Conservation (phyloP, 2,888 invertebrate species). For the Papilio gigon region DNA sequence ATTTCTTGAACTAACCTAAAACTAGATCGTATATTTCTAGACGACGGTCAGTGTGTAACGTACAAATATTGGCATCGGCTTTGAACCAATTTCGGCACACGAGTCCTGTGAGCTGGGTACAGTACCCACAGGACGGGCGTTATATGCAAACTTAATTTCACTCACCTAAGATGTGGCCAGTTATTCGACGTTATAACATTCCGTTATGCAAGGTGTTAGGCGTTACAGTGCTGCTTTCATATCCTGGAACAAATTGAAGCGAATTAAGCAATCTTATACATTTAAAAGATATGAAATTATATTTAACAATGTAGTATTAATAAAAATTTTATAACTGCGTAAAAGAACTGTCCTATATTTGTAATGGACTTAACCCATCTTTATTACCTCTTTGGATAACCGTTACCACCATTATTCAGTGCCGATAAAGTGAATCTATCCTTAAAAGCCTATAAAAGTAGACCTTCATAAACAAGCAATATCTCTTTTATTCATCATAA, state of each 20-base stretch:
- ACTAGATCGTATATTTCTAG: conserved; percentile 17
- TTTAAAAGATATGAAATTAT: not conserved
- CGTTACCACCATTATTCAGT: conserved; percentile 67
- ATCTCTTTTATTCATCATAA: conserved; percentile 56
- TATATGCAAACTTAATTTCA: conserved; percentile 22
- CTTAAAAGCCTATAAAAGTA: conserved; percentile 69
- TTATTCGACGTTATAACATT: conserved; percentile 74
- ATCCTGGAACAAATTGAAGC: conserved; percentile 66
- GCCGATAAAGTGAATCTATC: conserved; percentile 69
- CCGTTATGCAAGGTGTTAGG: conserved; percentile 64
- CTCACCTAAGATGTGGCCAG: conserved; percentile 71
- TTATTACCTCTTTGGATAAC: conserved; percentile 68
- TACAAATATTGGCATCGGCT: conserved; percentile 36
- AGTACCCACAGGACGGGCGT: conserved; percentile 5
- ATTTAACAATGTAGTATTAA: conserved; percentile 20
- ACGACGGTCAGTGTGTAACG: conserved; percentile 7
- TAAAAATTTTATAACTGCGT: conserved; percentile 35
- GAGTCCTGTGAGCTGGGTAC: not conserved
- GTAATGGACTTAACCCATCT: conserved; percentile 54
- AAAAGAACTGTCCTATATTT: conserved; percentile 43
- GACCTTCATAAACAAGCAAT: conserved; percentile 78
- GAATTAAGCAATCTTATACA: not conserved
- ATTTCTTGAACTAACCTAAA: not conserved
- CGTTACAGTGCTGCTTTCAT: conserved; percentile 49
- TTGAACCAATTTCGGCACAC: conserved; percentile 20